Evolutionary conservation across 2,888 invertebrate genomes (phyloP).

Genomic region (Hypomecis punctinalis): DNA sequence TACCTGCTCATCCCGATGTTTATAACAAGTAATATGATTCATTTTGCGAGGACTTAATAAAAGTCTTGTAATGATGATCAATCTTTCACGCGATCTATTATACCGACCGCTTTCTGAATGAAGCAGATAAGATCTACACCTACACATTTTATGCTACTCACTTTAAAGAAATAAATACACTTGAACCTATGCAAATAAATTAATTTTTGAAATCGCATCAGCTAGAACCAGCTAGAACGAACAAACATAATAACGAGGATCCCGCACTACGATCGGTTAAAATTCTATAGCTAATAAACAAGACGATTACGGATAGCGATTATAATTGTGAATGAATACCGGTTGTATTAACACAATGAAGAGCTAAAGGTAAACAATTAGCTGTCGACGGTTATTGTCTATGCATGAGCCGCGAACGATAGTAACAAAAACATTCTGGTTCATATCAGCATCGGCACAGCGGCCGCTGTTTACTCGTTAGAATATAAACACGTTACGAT

Average conservation of each 20-base stretch:
- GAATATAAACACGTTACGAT: slow-evolving; percentile 55
- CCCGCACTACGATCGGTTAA: slow-evolving; percentile 32
- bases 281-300: slow-evolving; percentile 30
- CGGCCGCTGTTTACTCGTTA: slow-evolving; percentile 49
- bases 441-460: slow-evolving; percentile 47
- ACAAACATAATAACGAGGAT: slow-evolving; percentile 32
- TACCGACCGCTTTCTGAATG: slow-evolving; percentile 3
- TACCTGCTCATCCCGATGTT: too few relatives aligned
- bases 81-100: slow-evolving; percentile 18
- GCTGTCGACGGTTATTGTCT: slow-evolving; percentile 51
- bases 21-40: too few relatives aligned
- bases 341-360: slow-evolving; percentile 46
- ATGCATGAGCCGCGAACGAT: slow-evolving; percentile 55
- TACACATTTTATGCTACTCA: slow-evolving; percentile 4
- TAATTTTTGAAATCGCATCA: neutral
- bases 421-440: slow-evolving; percentile 62
- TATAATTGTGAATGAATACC: slow-evolving; percentile 32
- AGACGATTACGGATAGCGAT: slow-evolving; percentile 15
- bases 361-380: slow-evolving; percentile 42
- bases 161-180: neutral
- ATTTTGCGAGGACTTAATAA: too few relatives aligned
- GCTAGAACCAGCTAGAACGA: neutral
- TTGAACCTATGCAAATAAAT: slow-evolving; percentile 5
- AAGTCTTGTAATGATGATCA: neutral
- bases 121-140: slow-evolving; percentile 8